Base-by-base conservation (phyloP, 1,140 invertebrate species). In the Temnothorax curvispinosus region DNA sequence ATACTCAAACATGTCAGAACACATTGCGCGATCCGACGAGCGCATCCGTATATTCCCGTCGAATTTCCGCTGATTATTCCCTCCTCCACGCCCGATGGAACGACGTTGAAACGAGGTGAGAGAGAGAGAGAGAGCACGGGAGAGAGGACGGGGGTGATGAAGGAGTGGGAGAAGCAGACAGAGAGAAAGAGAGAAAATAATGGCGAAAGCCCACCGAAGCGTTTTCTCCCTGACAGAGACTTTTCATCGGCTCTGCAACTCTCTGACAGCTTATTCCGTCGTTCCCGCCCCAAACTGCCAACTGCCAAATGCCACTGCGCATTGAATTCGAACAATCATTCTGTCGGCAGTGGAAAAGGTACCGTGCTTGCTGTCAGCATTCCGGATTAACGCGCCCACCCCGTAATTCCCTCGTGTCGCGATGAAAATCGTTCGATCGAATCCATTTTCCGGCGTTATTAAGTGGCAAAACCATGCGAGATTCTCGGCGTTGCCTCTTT, bases 261-360 rank as follows among this genome's bases (percentile, higher is more conserved):
- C 62, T 93, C 92, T 94, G 94, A 94, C 94, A 93, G 92, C 92
- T 94, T 94, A 93, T 94, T 93, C 92, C 91, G 88, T 85, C 90
- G 86, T 90, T 58, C 80, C 89, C 87, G 85, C 80, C 87, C 90
- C 81, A 82, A 86, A 91, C 89, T 91, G 84, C 84, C 89, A 90
- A 87, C 88, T 88, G 89, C 89, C 92, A 91, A 93, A 92, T 92
- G 92, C 92, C 93, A 92, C 91, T 90, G 92, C 88, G 92, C 90
- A 92, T 94, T 94, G 91, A 94, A 94, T 94, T 88, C 91, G 86
- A 94, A 94, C 93, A 92, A 94, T 94, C 93, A 94, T 94, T 93
- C 89, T 88, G 91, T 89, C 91, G 89, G 88, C 89, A 92, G 92
- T 93, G 94, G 92, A 93, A 94, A 93, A 93, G 89, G 91, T 80